A percentile compares a stretch with the other conserved stretches of the same genome.
phyloP scores from a whole-genome alignment of 2,113 vertebrate genomes.

The Sardina pilchardus region DNA sequence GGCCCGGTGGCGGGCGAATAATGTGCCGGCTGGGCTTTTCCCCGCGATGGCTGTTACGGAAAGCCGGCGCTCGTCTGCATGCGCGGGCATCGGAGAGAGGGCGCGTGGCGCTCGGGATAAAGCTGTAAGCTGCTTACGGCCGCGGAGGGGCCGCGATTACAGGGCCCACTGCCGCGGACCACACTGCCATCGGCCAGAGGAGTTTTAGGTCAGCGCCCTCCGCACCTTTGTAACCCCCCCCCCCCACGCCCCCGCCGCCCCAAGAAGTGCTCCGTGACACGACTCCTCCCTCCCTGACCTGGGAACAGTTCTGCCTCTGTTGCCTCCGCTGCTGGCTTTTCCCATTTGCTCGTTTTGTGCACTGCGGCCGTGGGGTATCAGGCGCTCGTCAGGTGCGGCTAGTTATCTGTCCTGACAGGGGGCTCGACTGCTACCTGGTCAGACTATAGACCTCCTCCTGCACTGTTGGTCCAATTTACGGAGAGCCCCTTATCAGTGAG shows the following conservation, averaged over 20 bases:
- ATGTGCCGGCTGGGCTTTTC: slow-evolving; percentile 65
- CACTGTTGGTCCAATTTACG: slow-evolving; percentile 8
- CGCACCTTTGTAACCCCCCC: not conserved
- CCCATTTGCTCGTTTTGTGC: not conserved
- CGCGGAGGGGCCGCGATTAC: slow-evolving; percentile 72
- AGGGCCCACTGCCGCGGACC: slow-evolving; percentile 47
- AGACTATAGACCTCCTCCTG: slow-evolving; percentile 12
- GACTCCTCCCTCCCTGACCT: not conserved
- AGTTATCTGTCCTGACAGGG: slow-evolving; percentile 7
- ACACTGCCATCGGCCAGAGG: not conserved
- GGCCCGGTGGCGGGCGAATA: slow-evolving; percentile 65
- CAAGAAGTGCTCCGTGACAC: not conserved
- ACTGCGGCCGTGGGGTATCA: not conserved
- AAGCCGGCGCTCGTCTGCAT: slow-evolving; percentile 62
- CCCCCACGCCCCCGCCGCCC: too few species aligned
- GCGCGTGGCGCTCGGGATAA: slow-evolving; percentile 66
- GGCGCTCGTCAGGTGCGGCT: not conserved
- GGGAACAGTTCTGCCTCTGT: not conserved
- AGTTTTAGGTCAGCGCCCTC: slow-evolving; percentile 67
- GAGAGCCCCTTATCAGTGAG: not conserved
- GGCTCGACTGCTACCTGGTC: slow-evolving; percentile 4
- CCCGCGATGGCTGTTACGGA: slow-evolving; percentile 70
- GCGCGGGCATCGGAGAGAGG: slow-evolving; percentile 70
- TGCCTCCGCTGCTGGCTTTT: not conserved
- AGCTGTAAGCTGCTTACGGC: slow-evolving; percentile 76